These are phyloP conservation scores for Cantharis flavilabris DNA, from an alignment of 2,888 invertebrate genomes.

Conservation along the genomic window DNA sequence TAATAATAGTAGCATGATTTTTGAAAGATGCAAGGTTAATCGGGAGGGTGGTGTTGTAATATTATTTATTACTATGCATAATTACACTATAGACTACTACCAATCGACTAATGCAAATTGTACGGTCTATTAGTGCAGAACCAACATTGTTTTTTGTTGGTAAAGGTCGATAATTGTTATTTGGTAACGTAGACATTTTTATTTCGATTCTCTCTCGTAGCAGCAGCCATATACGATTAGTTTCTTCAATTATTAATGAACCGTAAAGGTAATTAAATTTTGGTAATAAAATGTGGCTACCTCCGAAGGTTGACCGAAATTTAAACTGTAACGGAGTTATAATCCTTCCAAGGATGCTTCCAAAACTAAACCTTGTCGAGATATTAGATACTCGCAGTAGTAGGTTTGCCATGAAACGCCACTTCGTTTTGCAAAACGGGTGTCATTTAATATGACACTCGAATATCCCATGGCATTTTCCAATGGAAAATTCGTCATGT, in stretches of 20 bases:
- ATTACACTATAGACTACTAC: background rate
- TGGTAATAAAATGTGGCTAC: constrained; percentile 9
- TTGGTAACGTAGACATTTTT: background rate
- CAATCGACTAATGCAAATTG: background rate
- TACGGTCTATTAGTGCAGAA: constrained; percentile 2
- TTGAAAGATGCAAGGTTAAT: constrained; percentile 27
- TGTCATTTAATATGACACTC: constrained; percentile 33
- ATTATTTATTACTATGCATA: constrained; percentile 1
- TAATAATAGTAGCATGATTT: constrained; percentile 26
- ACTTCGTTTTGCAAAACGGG: constrained; percentile 33
- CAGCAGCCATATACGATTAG: background rate
- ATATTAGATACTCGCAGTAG: constrained; percentile 6
- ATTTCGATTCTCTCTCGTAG: background rate
- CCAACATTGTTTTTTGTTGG: background rate
- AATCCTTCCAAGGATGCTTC: constrained; percentile 21
- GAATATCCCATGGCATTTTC: constrained; percentile 27
- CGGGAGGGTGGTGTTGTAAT: constrained; percentile 24
- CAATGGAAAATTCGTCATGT: constrained; percentile 20
- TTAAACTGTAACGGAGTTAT: constrained; percentile 4
- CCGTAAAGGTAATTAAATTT: constrained; percentile 17
- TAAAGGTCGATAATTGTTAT: constrained; percentile 3
- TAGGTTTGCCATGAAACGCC: constrained; percentile 35
- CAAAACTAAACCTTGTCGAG: constrained; percentile 1
- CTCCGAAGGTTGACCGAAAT: constrained; percentile 4
- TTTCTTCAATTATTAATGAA: constrained; percentile 6